phyloP scores from a whole-genome alignment of 2,888 invertebrate species.

The Beris chalybata region DNA sequence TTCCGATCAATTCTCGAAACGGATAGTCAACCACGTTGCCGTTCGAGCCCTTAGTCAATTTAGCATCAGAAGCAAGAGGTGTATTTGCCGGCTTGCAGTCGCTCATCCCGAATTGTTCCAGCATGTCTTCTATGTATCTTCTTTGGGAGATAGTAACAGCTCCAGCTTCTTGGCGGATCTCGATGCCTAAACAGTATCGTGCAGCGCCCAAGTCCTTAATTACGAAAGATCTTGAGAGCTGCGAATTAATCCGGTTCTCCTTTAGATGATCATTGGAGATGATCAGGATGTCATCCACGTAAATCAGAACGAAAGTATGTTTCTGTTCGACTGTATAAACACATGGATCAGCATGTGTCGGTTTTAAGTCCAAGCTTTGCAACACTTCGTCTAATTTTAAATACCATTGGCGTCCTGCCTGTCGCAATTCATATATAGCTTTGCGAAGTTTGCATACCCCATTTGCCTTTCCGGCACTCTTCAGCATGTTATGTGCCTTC shows the following conservation, averaged over 20 bases:
- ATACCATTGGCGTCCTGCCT: too few relatives aligned
- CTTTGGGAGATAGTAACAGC: not conserved
- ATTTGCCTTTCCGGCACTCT: too few relatives aligned
- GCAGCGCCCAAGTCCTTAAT: constrained; percentile 1
- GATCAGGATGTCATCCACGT: constrained; percentile 1
- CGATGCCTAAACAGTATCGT: not conserved
- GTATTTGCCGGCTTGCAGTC: not conserved
- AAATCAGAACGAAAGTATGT: not conserved
- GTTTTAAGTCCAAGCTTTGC: too few relatives aligned
- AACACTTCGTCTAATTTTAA: too few relatives aligned
- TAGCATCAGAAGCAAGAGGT: not conserved
- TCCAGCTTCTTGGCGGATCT: not conserved
- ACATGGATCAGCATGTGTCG: constrained; percentile 39
- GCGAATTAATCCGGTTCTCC: not conserved
- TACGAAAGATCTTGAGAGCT: not conserved
- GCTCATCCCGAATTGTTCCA: not conserved
- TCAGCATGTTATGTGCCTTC: too few relatives aligned
- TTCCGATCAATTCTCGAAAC: constrained; percentile 4
- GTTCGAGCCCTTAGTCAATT: too few relatives aligned
- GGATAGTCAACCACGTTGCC: not conserved
- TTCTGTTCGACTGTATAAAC: constrained; percentile 32
- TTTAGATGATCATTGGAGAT: not conserved
- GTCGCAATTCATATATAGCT: too few relatives aligned
- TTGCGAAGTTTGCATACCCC: too few relatives aligned
- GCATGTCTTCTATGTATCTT: not conserved